These are phyloP conservation scores for Papilio xuthus DNA, from an alignment of 1,140 invertebrate species.

Conservation along the genomic window DNA sequence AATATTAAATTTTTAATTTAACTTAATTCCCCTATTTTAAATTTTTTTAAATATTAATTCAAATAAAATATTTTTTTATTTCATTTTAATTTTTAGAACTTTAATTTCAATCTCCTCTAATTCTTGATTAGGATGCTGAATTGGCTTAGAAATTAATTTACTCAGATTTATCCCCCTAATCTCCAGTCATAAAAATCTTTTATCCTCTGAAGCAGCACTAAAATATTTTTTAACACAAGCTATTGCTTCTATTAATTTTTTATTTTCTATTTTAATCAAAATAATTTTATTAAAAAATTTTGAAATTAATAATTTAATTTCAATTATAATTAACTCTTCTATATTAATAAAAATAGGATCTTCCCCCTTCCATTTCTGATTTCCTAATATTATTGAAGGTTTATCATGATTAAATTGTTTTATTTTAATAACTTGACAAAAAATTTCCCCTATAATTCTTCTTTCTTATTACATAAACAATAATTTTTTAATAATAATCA, in stretches of 20 bases:
- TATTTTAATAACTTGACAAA: constrained; percentile 81
- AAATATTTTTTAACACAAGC: constrained; percentile 81
- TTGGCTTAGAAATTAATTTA: constrained; percentile 83
- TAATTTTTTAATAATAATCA: constrained; percentile 64
- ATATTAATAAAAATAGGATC: constrained; percentile 74
- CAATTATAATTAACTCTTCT: constrained; percentile 58
- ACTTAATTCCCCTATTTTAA: constrained; percentile 45
- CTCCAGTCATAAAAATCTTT: constrained; percentile 70
- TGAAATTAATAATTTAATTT: constrained; percentile 59
- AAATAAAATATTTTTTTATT: constrained; percentile 76
- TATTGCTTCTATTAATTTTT: constrained; percentile 75
- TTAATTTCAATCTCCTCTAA: constrained; percentile 78
- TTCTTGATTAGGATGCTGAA: constrained; percentile 80
- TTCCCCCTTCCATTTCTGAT: constrained; percentile 79
- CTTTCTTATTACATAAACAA: constrained; percentile 71
- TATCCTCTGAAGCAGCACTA: constrained; percentile 72
- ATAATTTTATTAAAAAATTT: constrained; percentile 67
- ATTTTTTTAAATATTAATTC: constrained; percentile 54
- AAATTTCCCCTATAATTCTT: constrained; percentile 79
- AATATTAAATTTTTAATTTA: constrained; percentile 48
- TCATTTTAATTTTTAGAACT: constrained; percentile 74
- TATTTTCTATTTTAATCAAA: constrained; percentile 72
- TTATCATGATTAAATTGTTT: constrained; percentile 67
- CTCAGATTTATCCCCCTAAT: constrained; percentile 79
- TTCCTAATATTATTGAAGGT: constrained; percentile 71